phyloP scores from a whole-genome alignment of 2,113 vertebrate species.

The Sciurus niger region DNA sequence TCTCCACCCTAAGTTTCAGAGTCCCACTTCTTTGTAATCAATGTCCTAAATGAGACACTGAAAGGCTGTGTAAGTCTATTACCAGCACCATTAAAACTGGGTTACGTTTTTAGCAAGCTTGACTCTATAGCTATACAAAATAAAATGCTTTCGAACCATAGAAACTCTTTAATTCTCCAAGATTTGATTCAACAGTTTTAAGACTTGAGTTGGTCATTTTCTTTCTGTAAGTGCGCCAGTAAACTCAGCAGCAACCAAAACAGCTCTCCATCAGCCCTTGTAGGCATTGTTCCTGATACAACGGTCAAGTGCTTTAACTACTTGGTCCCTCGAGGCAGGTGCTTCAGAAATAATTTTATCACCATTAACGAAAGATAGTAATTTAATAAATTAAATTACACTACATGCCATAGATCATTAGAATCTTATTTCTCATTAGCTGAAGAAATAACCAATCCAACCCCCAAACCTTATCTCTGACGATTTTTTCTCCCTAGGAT shows the following conservation, averaged over 20 bases:
- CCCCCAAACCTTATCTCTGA: background rate
- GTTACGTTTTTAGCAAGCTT: background rate
- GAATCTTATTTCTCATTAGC: background rate
- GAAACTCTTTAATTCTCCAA: slow-evolving; percentile 25
- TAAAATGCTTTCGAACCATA: slow-evolving; percentile 18
- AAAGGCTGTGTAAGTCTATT: slow-evolving; percentile 2
- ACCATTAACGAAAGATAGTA: slow-evolving; percentile 17
- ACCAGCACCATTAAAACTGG: slow-evolving; percentile 14
- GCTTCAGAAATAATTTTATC: slow-evolving; percentile 55
- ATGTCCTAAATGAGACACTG: background rate
- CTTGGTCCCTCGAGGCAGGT: background rate
- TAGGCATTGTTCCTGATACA: background rate
- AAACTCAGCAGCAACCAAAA: background rate
- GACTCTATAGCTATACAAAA: background rate
- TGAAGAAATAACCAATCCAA: slow-evolving; percentile 29
- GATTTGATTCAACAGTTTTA: background rate
- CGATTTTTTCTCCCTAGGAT: background rate
- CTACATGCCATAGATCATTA: background rate
- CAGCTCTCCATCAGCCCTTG: background rate
- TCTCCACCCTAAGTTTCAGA: background rate
- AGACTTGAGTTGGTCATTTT: background rate
- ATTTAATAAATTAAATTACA: slow-evolving; percentile 25
- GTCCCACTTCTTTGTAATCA: background rate
- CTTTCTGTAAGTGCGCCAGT: background rate
- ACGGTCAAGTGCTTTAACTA: background rate